A percentile compares a stretch with the other conserved stretches of the same genome.
phyloP scores from a whole-genome alignment of 2,113 vertebrate genomes.

The Cathartes aura region DNA sequence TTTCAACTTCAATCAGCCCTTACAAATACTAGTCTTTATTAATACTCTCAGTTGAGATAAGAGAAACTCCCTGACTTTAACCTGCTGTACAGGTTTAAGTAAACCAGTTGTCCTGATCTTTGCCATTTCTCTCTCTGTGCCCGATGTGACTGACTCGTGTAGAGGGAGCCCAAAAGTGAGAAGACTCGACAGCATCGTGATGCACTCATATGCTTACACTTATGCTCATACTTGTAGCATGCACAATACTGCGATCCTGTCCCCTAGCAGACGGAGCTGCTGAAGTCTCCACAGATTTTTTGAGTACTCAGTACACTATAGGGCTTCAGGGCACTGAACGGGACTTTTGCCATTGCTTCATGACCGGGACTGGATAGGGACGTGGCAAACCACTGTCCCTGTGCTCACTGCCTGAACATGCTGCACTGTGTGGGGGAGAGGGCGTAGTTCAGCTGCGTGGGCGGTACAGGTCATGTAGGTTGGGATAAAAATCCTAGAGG shows the following conservation, averaged over 20 bases:
- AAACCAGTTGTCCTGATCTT: background rate
- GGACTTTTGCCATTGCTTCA: background rate
- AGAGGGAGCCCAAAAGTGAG: background rate
- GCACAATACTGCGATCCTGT: background rate
- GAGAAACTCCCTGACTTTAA: background rate
- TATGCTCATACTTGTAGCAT: accelerated
- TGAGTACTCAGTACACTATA: background rate
- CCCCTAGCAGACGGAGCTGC: background rate
- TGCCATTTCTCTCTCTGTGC: background rate
- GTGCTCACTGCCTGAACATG: background rate
- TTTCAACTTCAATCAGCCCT: background rate
- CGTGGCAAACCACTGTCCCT: background rate
- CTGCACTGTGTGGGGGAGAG: background rate
- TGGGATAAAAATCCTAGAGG: background rate
- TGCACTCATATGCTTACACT: background rate
- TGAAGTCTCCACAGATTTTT: background rate
- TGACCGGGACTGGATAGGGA: accelerated
- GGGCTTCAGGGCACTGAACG: background rate
- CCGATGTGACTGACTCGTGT: background rate
- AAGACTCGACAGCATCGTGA: accelerated
- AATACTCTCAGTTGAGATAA: background rate
- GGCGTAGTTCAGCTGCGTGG: background rate
- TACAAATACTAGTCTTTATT: background rate
- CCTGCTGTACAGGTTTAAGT: background rate
- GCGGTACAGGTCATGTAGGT: background rate